Evolutionary conservation across 2,797 vertebrate genomes (phyloP).

Genomic region (Malacoraja senta): DNA sequence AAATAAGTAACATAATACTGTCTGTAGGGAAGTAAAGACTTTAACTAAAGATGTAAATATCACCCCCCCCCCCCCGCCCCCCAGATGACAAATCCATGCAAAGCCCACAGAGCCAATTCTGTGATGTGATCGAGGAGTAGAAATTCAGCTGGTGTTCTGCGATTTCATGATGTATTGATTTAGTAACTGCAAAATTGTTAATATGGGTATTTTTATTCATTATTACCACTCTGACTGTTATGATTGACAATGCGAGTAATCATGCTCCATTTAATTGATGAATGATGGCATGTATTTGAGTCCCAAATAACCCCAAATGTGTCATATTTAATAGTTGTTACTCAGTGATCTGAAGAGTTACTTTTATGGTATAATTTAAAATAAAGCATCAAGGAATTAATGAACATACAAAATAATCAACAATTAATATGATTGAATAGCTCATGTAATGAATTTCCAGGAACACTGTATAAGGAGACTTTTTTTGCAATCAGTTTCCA

Average conservation of each 20-base stretch:
- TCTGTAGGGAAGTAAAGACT: neutral
- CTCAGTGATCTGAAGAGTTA: neutral
- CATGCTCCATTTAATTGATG: neutral
- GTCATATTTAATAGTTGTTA: neutral
- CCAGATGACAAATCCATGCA: neutral
- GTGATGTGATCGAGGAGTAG: neutral
- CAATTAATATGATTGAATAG: neutral
- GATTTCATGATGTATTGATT: neutral
- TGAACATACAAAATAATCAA: neutral
- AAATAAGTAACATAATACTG: neutral
- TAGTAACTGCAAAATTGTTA: neutral
- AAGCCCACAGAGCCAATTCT: neutral
- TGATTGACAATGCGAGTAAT: neutral
- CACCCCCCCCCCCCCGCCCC: too few species aligned
- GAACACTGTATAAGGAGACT: neutral
- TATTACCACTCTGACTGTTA: neutral
- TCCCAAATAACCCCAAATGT: neutral
- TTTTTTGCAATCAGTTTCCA: neutral
- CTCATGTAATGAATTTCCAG: conserved; percentile 5
- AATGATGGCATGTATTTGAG: neutral
- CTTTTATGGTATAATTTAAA: neutral
- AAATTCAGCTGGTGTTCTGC: neutral
- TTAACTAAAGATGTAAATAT: neutral
- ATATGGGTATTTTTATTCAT: neutral
- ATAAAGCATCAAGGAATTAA: conserved; percentile 14